phyloP scores from a whole-genome alignment of 2,797 vertebrate species.

The Cirrhinus mrigala region DNA sequence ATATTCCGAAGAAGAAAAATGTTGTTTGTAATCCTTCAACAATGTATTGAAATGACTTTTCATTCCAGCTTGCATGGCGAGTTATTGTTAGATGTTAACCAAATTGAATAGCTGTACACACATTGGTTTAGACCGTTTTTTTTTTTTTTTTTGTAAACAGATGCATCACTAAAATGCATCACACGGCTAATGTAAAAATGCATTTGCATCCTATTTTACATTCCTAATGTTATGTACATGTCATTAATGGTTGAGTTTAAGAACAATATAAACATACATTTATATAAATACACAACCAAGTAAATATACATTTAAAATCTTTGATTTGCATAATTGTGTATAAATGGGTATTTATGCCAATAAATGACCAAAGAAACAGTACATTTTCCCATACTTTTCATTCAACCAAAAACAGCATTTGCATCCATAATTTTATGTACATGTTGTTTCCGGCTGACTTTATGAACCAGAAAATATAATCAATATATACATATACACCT shows the following conservation, averaged over 20 bases:
- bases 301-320: not conserved
- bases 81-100: not conserved
- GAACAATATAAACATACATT: not conserved
- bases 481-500: no score
- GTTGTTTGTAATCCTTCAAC: not conserved
- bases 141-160: not conserved
- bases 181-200: not conserved
- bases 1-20: not conserved
- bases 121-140: not conserved
- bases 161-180: no score
- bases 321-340: not conserved
- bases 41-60: not conserved
- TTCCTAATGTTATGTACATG: not conserved
- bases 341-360: not conserved
- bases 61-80: not conserved
- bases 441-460: not conserved
- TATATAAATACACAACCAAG: no score
- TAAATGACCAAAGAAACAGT: not conserved
- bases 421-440: not conserved
- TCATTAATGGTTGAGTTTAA: not conserved
- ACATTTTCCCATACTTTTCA: not conserved
- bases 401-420: not conserved
- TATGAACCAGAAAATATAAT: not conserved
- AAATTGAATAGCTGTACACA: not conserved
- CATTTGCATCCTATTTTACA: not conserved